Base-by-base conservation (phyloP, 2,113 vertebrate genomes). In the Corythaixoides concolor region DNA sequence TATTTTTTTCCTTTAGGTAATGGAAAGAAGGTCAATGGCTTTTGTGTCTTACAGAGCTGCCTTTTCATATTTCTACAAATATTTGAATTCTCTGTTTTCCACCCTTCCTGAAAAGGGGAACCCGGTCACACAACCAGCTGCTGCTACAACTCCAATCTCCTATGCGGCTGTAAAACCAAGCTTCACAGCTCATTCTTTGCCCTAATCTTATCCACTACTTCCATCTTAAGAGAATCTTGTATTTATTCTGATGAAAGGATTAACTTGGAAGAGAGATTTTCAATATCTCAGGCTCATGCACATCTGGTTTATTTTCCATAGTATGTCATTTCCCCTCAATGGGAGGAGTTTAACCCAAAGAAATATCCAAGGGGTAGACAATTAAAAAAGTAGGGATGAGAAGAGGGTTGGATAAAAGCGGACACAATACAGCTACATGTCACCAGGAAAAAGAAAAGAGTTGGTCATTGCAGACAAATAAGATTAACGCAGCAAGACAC, bases 401-500 rank as follows among this genome's bases (percentile, higher is more conserved):
- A 12, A 87, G 66, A 66, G 11, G 37, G 18, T 2, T 53, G 84
- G 4, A 10, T 33, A 20, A 49, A 79, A 68, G 13, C 5, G 0
- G 81, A 28, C 37, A 33, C 30, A 53, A 35, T 41, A 2, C 26
- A 85, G 49, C 12, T n/a, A 35, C 60, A 76, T 15, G 41, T 11
- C 39, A 1, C 39, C 68, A 67, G 82, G 81, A 83, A 5, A 12
- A 26, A 80, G 79, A 76, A 60, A 18, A 45, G 86, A 37, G 28
- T 2, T 88, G 88, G 92, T 85, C 83, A 72, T 5, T 70, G 73
- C 79, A 85, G 93, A 88, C 93, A 96, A 83, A 72, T 43, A 20
- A 94, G 82, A 96, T 89, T 83, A 97, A 94, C 55, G 5, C 90
- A 93, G 90, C 93, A 68, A 87, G 94, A 43, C 59, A 13, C 18